These are phyloP conservation scores for Osmoderma eremita DNA, from an alignment of 2,888 invertebrate genomes.

Conservation along the genomic window DNA sequence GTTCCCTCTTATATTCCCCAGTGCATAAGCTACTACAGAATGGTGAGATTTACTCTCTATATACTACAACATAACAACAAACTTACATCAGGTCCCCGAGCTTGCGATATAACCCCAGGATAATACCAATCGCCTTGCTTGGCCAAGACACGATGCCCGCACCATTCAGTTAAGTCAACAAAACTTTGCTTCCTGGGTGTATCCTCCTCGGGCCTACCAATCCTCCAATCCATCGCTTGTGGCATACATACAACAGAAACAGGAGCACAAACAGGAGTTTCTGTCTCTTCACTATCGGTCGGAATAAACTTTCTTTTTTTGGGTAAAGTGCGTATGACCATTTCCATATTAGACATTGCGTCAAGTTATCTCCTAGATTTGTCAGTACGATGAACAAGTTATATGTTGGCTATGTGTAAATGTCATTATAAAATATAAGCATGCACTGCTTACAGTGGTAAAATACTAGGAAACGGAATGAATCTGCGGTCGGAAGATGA, in stretches of 20 bases:
- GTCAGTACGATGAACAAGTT: slow-evolving; percentile 7
- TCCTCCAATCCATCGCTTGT: slow-evolving; percentile 59
- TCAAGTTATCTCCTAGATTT: slow-evolving; percentile 36
- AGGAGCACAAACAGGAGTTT: slow-evolving; percentile 49
- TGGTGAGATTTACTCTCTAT: not conserved
- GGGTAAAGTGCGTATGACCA: slow-evolving; percentile 82
- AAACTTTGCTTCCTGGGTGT: slow-evolving; percentile 54
- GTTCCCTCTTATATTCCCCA: too few relatives aligned
- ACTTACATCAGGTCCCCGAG: slow-evolving; percentile 71
- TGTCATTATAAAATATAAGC: slow-evolving; percentile 34
- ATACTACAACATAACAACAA: not conserved
- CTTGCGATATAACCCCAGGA: slow-evolving; percentile 87
- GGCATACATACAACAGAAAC: slow-evolving; percentile 40
- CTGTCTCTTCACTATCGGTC: slow-evolving; percentile 78
- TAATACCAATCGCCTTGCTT: slow-evolving; percentile 84
- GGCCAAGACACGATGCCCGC: slow-evolving; percentile 90
- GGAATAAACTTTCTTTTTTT: slow-evolving; percentile 92
- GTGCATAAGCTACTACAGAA: too few relatives aligned
- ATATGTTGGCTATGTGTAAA: slow-evolving; percentile 25
- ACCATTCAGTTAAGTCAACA: slow-evolving; percentile 90
- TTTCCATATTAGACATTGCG: slow-evolving; percentile 58
- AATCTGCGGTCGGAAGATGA: slow-evolving; percentile 10
- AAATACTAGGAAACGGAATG: slow-evolving; percentile 29
- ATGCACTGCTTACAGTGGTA: slow-evolving; percentile 27
- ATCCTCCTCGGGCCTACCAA: slow-evolving; percentile 54